These are phyloP conservation scores for Pentalonia nigronervosa DNA, from an alignment of 1,140 invertebrate species.

Conservation along the genomic window DNA sequence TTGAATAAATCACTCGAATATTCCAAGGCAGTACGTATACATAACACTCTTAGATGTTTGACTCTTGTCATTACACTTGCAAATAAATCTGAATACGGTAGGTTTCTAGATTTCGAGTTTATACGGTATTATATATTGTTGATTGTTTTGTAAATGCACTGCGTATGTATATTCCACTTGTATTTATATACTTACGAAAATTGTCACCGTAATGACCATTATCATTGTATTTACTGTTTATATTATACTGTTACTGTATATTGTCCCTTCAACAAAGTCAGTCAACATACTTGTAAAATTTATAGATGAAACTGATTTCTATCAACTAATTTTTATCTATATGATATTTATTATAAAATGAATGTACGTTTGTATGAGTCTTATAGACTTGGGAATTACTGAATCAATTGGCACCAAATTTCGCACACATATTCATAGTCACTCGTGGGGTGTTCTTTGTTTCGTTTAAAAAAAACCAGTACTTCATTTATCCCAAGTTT, in stretches of 20 bases:
- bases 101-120: neutral
- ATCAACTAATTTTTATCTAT: too few relatives aligned
- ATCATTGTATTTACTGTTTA: neutral
- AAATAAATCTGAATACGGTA: constrained; percentile 25
- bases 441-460: too few relatives aligned
- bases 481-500: too few relatives aligned
- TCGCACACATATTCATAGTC: too few relatives aligned
- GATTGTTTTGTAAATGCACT: neutral
- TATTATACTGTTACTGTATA: neutral
- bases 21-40: neutral
- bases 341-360: too few relatives aligned
- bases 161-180: neutral
- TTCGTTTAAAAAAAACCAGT: too few relatives aligned
- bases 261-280: neutral
- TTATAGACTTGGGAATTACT: too few relatives aligned
- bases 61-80: constrained; percentile 40
- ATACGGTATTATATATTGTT: neutral
- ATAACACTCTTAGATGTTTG: neutral
- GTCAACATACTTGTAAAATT: neutral
- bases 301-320: neutral
- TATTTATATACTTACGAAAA: neutral
- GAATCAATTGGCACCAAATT: too few relatives aligned
- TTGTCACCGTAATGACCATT: neutral
- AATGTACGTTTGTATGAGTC: too few relatives aligned
- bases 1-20: constrained; percentile 42